These are phyloP conservation scores for Myotis myotis DNA, from an alignment of 2,797 vertebrate species.

Conservation along the genomic window DNA sequence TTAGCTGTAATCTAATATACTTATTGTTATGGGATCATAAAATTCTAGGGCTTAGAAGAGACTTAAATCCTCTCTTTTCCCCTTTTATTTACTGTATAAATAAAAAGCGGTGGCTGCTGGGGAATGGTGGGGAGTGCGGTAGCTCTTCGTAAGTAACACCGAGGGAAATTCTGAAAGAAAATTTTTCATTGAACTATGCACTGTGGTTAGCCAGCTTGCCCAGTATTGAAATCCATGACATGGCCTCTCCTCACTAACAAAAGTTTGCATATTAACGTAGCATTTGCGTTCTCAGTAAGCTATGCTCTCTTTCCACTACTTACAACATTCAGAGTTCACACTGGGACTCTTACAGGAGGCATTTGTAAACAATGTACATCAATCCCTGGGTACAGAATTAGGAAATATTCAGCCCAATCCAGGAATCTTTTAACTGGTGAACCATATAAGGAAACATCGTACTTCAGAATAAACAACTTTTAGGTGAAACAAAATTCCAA, in stretches of 20 bases:
- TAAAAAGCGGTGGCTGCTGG: background rate
- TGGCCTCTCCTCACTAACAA: background rate
- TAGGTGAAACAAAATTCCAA: background rate
- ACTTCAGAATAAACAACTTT: slow-evolving; percentile 6
- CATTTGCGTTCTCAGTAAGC: background rate
- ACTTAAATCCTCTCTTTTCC: background rate
- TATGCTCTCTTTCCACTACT: background rate
- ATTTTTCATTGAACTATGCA: background rate
- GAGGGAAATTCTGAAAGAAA: background rate
- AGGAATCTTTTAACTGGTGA: background rate
- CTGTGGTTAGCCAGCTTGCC: background rate
- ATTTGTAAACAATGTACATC: background rate
- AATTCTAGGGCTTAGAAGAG: background rate
- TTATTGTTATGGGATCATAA: background rate
- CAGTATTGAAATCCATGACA: background rate
- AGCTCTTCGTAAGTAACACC: background rate
- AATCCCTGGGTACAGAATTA: background rate
- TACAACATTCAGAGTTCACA: background rate
- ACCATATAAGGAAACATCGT: background rate
- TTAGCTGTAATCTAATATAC: background rate
- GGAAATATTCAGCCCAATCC: background rate
- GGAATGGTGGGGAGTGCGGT: background rate
- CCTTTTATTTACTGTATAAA: background rate
- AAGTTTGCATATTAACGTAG: background rate
- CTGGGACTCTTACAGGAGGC: background rate